A percentile compares a stretch with the other conserved stretches of the same genome.
Conservation (phyloP, 2,797 vertebrate genomes). For the Enteromius argenteus region DNA sequence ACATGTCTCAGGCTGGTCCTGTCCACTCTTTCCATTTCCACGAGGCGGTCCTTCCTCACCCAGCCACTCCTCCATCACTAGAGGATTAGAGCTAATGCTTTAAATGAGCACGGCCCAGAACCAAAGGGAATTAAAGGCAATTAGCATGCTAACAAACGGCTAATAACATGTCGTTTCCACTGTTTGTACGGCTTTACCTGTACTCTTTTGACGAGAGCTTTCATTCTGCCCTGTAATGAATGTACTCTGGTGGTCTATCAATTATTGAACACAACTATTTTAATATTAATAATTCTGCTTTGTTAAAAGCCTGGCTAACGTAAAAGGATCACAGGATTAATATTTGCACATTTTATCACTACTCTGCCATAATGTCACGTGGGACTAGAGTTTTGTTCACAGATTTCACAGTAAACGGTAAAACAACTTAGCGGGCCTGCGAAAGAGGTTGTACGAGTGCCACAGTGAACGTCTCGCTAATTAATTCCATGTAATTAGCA, state of each 20-base stretch:
- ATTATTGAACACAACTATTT: slow-evolving; percentile 65
- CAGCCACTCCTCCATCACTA: slow-evolving; percentile 75
- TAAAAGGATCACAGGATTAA: slow-evolving; percentile 59
- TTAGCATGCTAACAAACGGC: slow-evolving; percentile 78
- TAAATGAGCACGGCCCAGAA: slow-evolving; percentile 77
- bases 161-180: slow-evolving; percentile 76
- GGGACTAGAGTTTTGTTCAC: slow-evolving; percentile 64
- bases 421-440: slow-evolving; percentile 50
- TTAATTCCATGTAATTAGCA: slow-evolving; percentile 77
- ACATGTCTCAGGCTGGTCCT: slow-evolving; percentile 62
- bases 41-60: slow-evolving; percentile 69
- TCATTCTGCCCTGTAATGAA: slow-evolving; percentile 66
- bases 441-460: slow-evolving; percentile 27
- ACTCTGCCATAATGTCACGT: slow-evolving; percentile 58
- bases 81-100: slow-evolving; percentile 81
- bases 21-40: slow-evolving; percentile 68
- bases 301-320: slow-evolving; percentile 62
- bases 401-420: slow-evolving; percentile 61
- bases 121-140: slow-evolving; percentile 81
- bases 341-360: slow-evolving; percentile 60
- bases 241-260: slow-evolving; percentile 45
- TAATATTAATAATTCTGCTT: slow-evolving; percentile 67
- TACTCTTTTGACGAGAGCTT: slow-evolving; percentile 70
- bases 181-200: slow-evolving; percentile 74
- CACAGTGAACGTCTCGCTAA: slow-evolving; percentile 63